Base-by-base conservation (phyloP, 2,113 vertebrate genomes). In the Leuciscus idus region DNA sequence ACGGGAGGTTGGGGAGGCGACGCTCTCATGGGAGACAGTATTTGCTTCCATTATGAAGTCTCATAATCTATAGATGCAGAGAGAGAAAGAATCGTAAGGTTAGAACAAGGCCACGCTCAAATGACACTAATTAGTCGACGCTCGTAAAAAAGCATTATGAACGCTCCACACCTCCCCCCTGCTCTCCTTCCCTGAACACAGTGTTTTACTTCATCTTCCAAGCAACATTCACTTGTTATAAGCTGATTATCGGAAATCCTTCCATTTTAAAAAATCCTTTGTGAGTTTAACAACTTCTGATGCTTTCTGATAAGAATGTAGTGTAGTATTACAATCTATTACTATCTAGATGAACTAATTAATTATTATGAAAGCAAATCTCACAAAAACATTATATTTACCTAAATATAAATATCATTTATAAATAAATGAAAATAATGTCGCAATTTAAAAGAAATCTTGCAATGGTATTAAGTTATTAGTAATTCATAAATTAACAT, bases 1-100 rank as follows among this genome's bases (percentile, higher is more conserved):
- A 93, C 89, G 90, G 88, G 92, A 55, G 46, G 48, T n/a, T 68
- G 79, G 10, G 72, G 39, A 68, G 72, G 72, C 81, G 50, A 82
- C 17, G 19, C 72, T 52, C 78, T 81, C 48, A 21, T 61, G 85
- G 48, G 83, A 86, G 62, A 81, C 48, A 83, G 61, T 43, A 74
- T 66, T 78, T 79, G 33, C 75, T 79, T 80, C 46, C 57, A 68
- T 70, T 66, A 64, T 86, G 72, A 86, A 80, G 80, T 80, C 33
- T 73, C n/a, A 46, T 43, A 66, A 62, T 80, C 78, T 57, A 64
- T n/a, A 86, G 80, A 76, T 68, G 36, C 36, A 62, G 48, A 57
- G 21, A 59, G 26, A 83, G 80, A 39, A 81, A 48, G 33, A 73
- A 86, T 83, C 43, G 50, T 48, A 13, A 72, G 52, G n/a, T 85